These are phyloP conservation scores for Acrocyrtus sp. DNA, from an alignment of 2,888 invertebrate species.

Conservation along the genomic window DNA sequence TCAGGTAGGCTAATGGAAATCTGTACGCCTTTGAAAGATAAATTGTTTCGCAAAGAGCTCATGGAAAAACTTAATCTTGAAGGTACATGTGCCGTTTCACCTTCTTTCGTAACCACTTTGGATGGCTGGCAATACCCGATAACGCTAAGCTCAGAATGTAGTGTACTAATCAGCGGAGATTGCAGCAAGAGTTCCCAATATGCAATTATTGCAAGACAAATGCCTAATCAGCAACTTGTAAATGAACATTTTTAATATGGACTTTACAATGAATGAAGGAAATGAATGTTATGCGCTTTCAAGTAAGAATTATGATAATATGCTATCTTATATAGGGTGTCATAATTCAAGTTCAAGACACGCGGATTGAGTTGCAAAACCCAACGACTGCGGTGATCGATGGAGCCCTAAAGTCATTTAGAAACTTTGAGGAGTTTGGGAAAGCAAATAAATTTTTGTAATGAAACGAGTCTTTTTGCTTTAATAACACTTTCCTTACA, in stretches of 20 bases:
- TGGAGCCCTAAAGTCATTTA: slow-evolving; percentile 34
- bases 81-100: slow-evolving; percentile 57
- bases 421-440: slow-evolving; percentile 36
- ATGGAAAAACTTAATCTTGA: background rate
- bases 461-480: too few relatives aligned
- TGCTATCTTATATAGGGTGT: slow-evolving; percentile 52
- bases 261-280: too few relatives aligned
- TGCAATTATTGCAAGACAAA: slow-evolving; percentile 52
- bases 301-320: too few relatives aligned
- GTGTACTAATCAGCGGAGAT: slow-evolving; percentile 58
- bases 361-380: slow-evolving; percentile 37
- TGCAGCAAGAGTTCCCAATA: slow-evolving; percentile 58
- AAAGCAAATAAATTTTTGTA: slow-evolving; percentile 39
- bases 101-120: slow-evolving; percentile 51
- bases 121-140: slow-evolving; percentile 51
- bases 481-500: too few relatives aligned
- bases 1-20: slow-evolving; percentile 40
- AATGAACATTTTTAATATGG: too few relatives aligned
- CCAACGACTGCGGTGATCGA: slow-evolving; percentile 40
- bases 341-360: slow-evolving; percentile 47
- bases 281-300: too few relatives aligned
- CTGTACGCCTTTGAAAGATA: background rate
- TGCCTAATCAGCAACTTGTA: slow-evolving; percentile 45
- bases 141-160: slow-evolving; percentile 51
- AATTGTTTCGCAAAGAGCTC: too few relatives aligned